Evolutionary conservation across 2,888 invertebrate species (phyloP).

Genomic region (Conus canariensis): DNA sequence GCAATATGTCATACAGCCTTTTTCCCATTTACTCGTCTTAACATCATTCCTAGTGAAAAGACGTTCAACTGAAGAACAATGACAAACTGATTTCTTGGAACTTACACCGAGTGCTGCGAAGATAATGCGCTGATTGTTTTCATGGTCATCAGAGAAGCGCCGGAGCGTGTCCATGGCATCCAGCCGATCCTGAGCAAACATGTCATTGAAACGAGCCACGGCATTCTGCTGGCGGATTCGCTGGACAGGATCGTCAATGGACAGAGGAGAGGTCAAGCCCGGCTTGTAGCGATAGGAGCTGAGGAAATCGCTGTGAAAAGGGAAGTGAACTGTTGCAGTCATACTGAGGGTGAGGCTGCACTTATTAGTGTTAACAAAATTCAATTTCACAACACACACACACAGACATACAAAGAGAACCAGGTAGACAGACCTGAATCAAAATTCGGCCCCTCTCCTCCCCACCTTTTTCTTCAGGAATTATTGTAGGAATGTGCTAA

Average conservation of each 20-base stretch:
- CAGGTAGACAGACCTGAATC: no score
- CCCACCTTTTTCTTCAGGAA: no score
- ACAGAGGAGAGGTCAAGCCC: conserved; percentile 72
- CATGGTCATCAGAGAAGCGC: conserved; percentile 75
- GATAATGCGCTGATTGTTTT: conserved; percentile 77
- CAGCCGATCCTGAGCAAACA: conserved; percentile 76
- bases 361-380: no score
- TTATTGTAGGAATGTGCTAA: no score
- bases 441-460: no score
- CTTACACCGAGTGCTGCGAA: conserved; percentile 75
- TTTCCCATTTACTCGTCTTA: no score
- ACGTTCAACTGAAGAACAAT: no score
- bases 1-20: no score
- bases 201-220: conserved; percentile 76
- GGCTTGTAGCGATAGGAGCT: conserved; percentile 68
- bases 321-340: neutral
- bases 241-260: conserved; percentile 75
- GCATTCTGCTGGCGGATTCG: conserved; percentile 75
- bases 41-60: no score
- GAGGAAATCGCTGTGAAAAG: conserved; percentile 57
- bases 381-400: no score
- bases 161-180: conserved; percentile 78
- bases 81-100: neutral
- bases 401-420: no score
- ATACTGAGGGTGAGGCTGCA: no score